These are phyloP conservation scores for Samia ricini DNA, from an alignment of 1,140 invertebrate genomes.

Conservation along the genomic window DNA sequence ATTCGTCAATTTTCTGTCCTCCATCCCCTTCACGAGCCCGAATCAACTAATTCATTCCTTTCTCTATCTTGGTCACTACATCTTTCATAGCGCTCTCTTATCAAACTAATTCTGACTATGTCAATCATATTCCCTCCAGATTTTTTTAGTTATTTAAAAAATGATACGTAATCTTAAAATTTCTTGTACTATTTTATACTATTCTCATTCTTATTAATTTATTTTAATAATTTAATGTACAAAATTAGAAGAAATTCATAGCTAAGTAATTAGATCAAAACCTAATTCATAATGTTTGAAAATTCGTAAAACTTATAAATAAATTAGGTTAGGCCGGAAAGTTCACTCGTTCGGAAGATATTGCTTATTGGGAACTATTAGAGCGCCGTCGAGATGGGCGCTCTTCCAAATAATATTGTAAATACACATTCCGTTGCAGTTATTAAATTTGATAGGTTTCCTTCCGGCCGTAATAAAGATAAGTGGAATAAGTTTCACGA, in stretches of 20 bases:
- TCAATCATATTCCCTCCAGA: no score
- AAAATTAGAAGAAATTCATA: not conserved
- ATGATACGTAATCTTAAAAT: no score
- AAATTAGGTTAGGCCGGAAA: slow-evolving; percentile 40
- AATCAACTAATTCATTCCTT: no score
- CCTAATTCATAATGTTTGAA: not conserved
- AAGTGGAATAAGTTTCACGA: not conserved
- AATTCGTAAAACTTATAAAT: slow-evolving; percentile 38
- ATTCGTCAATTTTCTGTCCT: no score
- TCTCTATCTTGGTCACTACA: no score
- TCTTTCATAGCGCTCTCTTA: no score
- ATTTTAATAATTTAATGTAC: not conserved
- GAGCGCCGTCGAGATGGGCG: slow-evolving; percentile 37
- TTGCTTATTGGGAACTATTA: slow-evolving; percentile 59
- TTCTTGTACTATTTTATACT: not conserved
- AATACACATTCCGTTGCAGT: slow-evolving; percentile 21
- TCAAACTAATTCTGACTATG: no score
- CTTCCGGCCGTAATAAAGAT: slow-evolving; percentile 4
- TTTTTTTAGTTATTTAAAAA: no score
- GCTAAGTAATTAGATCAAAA: not conserved
- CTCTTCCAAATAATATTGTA: slow-evolving; percentile 38
- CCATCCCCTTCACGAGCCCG: no score
- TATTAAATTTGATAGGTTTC: slow-evolving; percentile 3
- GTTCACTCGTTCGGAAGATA: slow-evolving; percentile 42
- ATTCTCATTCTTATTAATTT: not conserved